A percentile compares a stretch with the other conserved stretches of the same genome.
Conservation (phyloP, 2,113 vertebrate species). For the Dicentrarchus labrax region DNA sequence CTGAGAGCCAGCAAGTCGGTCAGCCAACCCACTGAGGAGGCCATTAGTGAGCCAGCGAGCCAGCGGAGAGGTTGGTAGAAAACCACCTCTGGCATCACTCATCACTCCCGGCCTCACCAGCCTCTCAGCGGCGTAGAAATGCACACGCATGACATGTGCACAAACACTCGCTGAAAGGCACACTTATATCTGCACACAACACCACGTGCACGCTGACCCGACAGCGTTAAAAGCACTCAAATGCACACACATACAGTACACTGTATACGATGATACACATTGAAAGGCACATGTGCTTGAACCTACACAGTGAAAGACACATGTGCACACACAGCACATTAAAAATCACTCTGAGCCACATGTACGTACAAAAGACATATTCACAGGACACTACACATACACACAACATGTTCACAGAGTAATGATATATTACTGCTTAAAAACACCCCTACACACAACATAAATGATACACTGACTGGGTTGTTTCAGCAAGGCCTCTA, state of each 20-base stretch:
- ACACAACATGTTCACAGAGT: conserved; percentile 24
- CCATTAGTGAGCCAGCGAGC: conserved; percentile 75
- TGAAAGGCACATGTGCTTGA: conserved; percentile 34
- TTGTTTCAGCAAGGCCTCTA: background rate
- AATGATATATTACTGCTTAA: conserved; percentile 34
- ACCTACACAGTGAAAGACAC: background rate
- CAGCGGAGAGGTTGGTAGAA: conserved; percentile 68
- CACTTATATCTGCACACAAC: conserved; percentile 18
- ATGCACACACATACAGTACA: conserved; percentile 18
- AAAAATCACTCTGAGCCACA: conserved; percentile 33
- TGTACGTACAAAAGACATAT: conserved; percentile 30
- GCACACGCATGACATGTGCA: conserved; percentile 18
- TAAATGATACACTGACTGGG: conserved; percentile 26
- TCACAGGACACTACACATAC: background rate
- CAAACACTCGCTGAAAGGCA: conserved; percentile 50
- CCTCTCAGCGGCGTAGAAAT: conserved; percentile 37
- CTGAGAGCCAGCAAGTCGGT: conserved; percentile 71
- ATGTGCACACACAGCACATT: conserved; percentile 17
- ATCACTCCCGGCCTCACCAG: conserved; percentile 54
- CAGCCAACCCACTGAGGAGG: conserved; percentile 70
- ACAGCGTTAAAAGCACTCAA: conserved; percentile 59
- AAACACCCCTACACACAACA: conserved; percentile 26
- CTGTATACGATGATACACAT: conserved; percentile 37
- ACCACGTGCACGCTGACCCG: conserved; percentile 36
- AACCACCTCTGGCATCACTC: conserved; percentile 81